These are phyloP conservation scores for Taphrorychus bicolor DNA, from an alignment of 2,888 invertebrate species.

Conservation along the genomic window DNA sequence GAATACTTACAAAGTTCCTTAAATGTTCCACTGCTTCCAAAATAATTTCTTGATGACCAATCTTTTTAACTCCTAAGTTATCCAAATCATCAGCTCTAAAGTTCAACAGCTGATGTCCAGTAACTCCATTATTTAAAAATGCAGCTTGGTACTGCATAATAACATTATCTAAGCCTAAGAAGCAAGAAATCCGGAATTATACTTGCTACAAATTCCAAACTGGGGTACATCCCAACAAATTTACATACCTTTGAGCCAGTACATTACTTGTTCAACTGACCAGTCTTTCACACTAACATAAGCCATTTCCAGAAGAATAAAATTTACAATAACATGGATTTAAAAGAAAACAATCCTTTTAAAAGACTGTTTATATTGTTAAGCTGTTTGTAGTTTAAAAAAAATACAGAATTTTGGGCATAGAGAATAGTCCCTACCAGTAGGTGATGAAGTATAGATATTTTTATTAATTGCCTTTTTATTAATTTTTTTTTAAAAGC, in stretches of 20 bases:
- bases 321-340: no score
- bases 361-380: no score
- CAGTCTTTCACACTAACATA: slow-evolving; percentile 88
- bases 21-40: slow-evolving; percentile 92
- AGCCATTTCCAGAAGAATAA: slow-evolving; percentile 66
- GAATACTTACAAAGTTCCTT: slow-evolving; percentile 78
- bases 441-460: no score
- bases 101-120: slow-evolving; percentile 82
- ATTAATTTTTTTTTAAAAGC: no score
- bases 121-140: slow-evolving; percentile 81
- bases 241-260: slow-evolving; percentile 90
- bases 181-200: neutral
- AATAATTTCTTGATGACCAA: slow-evolving; percentile 94
- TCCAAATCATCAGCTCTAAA: slow-evolving; percentile 89
- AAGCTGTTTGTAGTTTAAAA: no score
- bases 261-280: slow-evolving; percentile 89
- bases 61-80: slow-evolving; percentile 81
- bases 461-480: no score
- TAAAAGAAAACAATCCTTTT: no score
- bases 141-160: slow-evolving; percentile 81
- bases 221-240: slow-evolving; percentile 9
- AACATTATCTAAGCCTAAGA: slow-evolving; percentile 77
- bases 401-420: no score
- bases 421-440: no score
- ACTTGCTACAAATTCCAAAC: slow-evolving; percentile 2